Evolutionary conservation across 2,797 vertebrate species (phyloP).

Genomic region (Denticeps clupeoides): DNA sequence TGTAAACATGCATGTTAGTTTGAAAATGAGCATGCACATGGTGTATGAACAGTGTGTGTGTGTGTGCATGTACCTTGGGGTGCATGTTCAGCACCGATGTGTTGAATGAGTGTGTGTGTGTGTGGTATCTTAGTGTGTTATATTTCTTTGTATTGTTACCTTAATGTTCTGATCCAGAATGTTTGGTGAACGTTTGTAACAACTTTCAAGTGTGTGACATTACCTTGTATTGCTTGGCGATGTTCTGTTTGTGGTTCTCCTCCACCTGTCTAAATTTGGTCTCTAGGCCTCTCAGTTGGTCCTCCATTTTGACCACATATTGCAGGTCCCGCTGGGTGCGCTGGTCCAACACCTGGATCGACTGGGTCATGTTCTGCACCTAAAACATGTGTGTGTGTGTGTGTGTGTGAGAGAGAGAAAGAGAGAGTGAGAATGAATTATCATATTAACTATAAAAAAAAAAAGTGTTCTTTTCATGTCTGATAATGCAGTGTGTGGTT

Average conservation of each 20-base stretch:
- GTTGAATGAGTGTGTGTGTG: neutral
- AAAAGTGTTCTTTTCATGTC: neutral
- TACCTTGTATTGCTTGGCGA: conserved; percentile 98
- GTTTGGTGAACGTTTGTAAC: no score
- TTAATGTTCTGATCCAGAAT: no score
- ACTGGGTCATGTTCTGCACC: conserved; percentile 99
- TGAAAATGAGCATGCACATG: neutral
- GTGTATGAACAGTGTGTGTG: neutral
- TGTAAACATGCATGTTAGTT: neutral
- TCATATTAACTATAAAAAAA: neutral
- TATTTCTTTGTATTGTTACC: conserved; percentile 96
- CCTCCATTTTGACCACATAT: conserved; percentile 98
- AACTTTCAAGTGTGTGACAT: conserved; percentile 9
- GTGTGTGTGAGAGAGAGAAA: neutral
- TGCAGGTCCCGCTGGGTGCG: conserved; percentile 91
- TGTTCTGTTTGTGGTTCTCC: conserved; percentile 94
- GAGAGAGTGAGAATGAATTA: neutral
- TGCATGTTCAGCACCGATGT: no score
- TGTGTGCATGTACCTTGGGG: neutral
- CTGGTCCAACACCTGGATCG: conserved; percentile 95
- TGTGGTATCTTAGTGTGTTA: conserved; percentile 1
- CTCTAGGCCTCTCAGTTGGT: conserved; percentile 91
- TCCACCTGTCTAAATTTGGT: conserved; percentile 96
- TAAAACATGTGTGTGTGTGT: conserved; percentile 32
- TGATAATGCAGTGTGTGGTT: no score